Conservation (phyloP, 2,888 invertebrate species). For the Drosophila dives region DNA sequence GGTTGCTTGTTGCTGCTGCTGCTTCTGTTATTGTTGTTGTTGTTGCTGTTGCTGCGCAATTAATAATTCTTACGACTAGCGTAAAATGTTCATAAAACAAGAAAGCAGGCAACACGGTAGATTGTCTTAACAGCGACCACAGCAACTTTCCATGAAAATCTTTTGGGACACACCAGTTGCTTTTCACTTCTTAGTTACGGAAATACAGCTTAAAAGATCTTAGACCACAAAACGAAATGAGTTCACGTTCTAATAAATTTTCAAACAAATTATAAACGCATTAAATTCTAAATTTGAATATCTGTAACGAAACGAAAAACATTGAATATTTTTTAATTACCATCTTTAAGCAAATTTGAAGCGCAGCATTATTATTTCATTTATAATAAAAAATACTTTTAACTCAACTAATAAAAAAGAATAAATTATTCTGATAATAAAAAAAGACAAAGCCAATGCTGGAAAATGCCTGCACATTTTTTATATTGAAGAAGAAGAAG, state of each 20-base stretch:
- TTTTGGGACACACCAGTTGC: conserved; percentile 52
- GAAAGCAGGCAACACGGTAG: conserved; percentile 32
- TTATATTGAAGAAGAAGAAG: not conserved
- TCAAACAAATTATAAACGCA: conserved; percentile 58
- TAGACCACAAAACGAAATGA: conserved; percentile 55
- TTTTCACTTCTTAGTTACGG: conserved; percentile 60
- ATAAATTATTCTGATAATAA: not conserved
- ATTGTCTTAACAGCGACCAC: conserved; percentile 51
- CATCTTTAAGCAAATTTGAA: not conserved
- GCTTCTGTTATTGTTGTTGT: conserved; percentile 46
- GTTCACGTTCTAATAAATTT: conserved; percentile 71
- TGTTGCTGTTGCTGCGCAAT: conserved; percentile 72
- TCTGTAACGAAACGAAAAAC: not conserved
- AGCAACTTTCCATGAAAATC: conserved; percentile 76
- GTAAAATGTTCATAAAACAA: conserved; percentile 76
- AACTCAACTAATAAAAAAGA: not conserved
- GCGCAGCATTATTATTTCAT: not conserved
- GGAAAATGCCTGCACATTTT: conserved; percentile 2
- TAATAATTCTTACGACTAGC: conserved; percentile 78
- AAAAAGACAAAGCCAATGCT: not conserved
- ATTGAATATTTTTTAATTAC: not conserved
- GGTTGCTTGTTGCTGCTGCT: conserved; percentile 42
- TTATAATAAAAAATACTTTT: not conserved
- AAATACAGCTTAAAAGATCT: conserved; percentile 49
- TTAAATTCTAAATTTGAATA: conserved; percentile 11